Evolutionary conservation across 2,113 vertebrate genomes (phyloP).

Genomic region (Scartelaos histophorus): DNA sequence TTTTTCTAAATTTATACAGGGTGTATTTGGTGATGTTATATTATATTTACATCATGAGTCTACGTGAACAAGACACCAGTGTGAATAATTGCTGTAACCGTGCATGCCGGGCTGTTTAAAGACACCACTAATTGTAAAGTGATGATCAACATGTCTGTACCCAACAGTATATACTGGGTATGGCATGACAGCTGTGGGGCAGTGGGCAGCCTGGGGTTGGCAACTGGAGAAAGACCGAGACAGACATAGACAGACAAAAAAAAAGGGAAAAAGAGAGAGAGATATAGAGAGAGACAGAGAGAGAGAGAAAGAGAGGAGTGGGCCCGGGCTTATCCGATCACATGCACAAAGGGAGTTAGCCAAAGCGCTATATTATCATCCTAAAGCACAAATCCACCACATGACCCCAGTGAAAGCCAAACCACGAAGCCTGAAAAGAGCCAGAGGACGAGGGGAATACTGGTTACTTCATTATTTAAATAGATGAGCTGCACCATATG

Average conservation of each 20-base stretch:
- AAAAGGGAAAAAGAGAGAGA: not conserved
- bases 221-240: constrained; percentile 19
- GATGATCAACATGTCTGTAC: not conserved
- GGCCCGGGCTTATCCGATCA: constrained; percentile 51
- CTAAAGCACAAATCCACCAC: constrained; percentile 57
- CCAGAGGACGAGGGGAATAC: constrained; percentile 29
- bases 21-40: too few species aligned
- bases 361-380: constrained; percentile 58
- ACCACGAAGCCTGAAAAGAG: constrained; percentile 53
- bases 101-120: too few species aligned
- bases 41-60: too few species aligned
- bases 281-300: not conserved
- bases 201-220: constrained; percentile 60
- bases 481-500: not conserved
- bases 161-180: constrained; percentile 50
- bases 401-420: constrained; percentile 38
- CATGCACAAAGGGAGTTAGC: constrained; percentile 39
- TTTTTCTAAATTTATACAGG: too few species aligned
- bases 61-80: too few species aligned
- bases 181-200: constrained; percentile 68
- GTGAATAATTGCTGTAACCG: too few species aligned
- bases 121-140: constrained; percentile 14
- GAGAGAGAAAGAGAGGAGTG: constrained; percentile 53
- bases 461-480: constrained; percentile 5
- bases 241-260: too few species aligned